These are phyloP conservation scores for Acanthosepion pharaonis DNA, from an alignment of 2,888 invertebrate genomes.

Conservation along the genomic window DNA sequence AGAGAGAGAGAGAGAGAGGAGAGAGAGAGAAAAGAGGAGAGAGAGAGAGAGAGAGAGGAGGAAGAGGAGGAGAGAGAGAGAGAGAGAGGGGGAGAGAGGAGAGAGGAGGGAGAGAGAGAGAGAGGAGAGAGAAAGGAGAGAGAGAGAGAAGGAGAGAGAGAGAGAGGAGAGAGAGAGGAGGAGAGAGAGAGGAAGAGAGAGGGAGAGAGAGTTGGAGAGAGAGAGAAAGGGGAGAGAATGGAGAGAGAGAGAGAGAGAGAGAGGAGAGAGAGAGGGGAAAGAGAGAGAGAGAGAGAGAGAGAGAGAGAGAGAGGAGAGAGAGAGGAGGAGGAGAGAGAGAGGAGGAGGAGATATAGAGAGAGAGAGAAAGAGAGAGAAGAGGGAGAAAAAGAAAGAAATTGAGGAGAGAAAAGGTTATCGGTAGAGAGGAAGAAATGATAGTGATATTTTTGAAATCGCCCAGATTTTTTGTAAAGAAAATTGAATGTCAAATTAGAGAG, in stretches of 20 bases:
- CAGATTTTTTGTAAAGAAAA: too few species aligned
- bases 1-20: background rate
- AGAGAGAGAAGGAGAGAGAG: background rate
- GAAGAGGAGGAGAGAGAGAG: background rate
- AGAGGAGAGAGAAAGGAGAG: too few species aligned
- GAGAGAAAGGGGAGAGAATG: background rate
- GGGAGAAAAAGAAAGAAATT: background rate
- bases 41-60: background rate
- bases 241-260: too few species aligned
- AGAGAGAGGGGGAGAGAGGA: background rate
- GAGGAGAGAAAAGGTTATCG: too few species aligned
- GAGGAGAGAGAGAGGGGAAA: too few species aligned
- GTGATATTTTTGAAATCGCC: too few species aligned
- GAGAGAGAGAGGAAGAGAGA: too few species aligned
- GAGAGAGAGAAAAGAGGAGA: background rate
- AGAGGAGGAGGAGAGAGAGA: background rate
- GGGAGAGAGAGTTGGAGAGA: too few species aligned
- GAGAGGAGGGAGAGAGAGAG: rapidly evolving
- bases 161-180: too few species aligned
- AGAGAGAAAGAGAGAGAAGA: background rate
- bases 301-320: background rate
- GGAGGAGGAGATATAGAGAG: background rate
- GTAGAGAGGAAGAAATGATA: too few species aligned
- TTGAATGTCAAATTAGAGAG: too few species aligned
- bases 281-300: too few species aligned